Base-by-base conservation (phyloP, 2,797 vertebrate genomes). In the Varecia variegata region DNA sequence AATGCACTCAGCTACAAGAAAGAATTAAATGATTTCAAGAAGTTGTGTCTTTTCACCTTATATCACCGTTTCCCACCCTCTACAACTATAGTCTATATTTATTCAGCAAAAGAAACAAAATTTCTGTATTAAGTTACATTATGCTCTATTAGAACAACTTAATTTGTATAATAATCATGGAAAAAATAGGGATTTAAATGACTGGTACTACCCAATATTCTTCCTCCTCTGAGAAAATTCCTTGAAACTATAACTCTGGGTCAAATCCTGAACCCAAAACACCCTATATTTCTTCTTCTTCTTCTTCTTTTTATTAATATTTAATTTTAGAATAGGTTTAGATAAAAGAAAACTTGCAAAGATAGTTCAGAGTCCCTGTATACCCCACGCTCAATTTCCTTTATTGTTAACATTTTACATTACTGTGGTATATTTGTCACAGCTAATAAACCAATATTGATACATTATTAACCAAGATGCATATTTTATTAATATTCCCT, bases 11-110 rank as follows among this genome's bases (percentile, higher is more conserved):
- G 54, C 32, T 82, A 62, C 7, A 65, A 58, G 67, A 74, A 79
- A 70, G 50, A 95, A 89, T 62, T 67, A n/a, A 80, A 23, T 76
- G 38, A 82, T 81, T 74, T 56, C n/a, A 95, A 67, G 47, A 90
- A 91, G 27, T 88, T 73, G 30, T 71, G 10, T 85, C 67, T 67
- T 93, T 91, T 85, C 52, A 81, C 45, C 17, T 88, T 8, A 0
- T 30, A 85, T 71, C 60, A 56, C 35, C 32, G 79, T 88, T 65
- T 47, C 30, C 15, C 35, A 21, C 21, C 38, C 62, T 47, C 38
- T 73, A 43, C 21, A 86, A 25, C 25, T 43, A 27, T 2, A 68
- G 45, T 45, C 14, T 54, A 14, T 62, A 84, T 7, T 84, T 71
- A 62, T n/a, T 67, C 71, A 92, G 27, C 54, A 83, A 83, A 88